These are phyloP conservation scores for Metaphire vulgaris DNA, from an alignment of 1,140 invertebrate genomes.

Conservation along the genomic window DNA sequence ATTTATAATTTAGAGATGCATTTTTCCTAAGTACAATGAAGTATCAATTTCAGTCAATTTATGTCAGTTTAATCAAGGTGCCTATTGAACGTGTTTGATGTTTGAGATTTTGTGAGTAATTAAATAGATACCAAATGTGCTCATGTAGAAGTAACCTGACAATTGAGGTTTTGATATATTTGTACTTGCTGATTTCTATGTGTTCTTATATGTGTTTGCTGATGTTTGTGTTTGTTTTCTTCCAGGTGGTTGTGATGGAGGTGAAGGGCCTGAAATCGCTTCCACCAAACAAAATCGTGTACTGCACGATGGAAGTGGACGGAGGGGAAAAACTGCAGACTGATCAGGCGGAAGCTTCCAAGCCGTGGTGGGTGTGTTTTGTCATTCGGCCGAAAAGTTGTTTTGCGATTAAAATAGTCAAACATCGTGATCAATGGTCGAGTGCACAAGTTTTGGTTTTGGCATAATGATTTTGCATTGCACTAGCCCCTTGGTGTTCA, in stretches of 20 bases:
- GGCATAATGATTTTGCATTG: not conserved
- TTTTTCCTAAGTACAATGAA: no score
- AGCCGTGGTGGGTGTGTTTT: conserved; percentile 88
- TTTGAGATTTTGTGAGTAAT: no score
- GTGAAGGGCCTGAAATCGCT: conserved; percentile 95
- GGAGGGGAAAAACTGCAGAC: conserved; percentile 93
- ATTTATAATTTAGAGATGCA: no score
- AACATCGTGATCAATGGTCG: not conserved
- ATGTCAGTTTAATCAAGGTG: no score
- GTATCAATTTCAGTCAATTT: no score
- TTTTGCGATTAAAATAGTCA: not conserved
- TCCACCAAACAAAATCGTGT: conserved; percentile 92
- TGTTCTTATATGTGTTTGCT: not conserved
- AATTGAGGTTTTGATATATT: no score
- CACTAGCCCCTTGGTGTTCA: no score
- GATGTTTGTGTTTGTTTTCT: not conserved
- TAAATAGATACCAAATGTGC: no score
- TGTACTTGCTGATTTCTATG: no score
- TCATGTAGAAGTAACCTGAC: no score
- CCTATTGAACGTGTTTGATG: no score
- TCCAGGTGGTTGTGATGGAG: conserved; percentile 92
- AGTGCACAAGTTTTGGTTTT: not conserved
- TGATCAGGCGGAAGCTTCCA: conserved; percentile 98
- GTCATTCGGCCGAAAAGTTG: not conserved
- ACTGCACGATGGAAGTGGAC: conserved; percentile 99